phyloP scores from a whole-genome alignment of 2,113 vertebrate species.

The Gasterosteus nipponicus region DNA sequence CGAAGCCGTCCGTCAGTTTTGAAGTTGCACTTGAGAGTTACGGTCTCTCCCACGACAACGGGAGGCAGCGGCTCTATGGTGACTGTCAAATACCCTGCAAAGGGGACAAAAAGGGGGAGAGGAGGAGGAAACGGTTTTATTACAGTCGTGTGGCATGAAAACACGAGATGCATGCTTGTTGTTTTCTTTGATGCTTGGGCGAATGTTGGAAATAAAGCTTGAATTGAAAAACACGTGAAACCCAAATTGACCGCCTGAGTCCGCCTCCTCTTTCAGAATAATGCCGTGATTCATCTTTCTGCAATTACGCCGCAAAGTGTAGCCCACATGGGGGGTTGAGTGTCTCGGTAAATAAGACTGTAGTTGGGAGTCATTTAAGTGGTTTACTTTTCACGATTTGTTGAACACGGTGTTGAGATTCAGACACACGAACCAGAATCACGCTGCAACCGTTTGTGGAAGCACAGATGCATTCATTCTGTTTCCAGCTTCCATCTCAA shows the following conservation, averaged over 20 bases:
- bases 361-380: too few relatives aligned
- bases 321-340: not conserved
- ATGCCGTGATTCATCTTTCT: constrained; percentile 14
- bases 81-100: constrained; percentile 93
- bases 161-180: not conserved
- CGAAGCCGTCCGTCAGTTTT: constrained; percentile 97
- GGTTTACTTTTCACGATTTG: not conserved
- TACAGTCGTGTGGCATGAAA: not conserved
- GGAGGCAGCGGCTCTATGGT: constrained; percentile 96
- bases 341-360: not conserved
- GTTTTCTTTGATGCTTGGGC: not conserved
- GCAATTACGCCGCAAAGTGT: constrained; percentile 9
- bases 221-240: constrained; percentile 2
- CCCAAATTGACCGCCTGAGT: not conserved
- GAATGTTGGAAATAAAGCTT: not conserved
- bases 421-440: constrained; percentile 13
- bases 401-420: not conserved
- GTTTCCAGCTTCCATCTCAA: too few relatives aligned
- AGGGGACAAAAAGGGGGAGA: constrained; percentile 1
- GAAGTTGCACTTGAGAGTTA: constrained; percentile 99
- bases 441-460: not conserved
- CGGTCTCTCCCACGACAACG: constrained; percentile 95
- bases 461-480: not conserved
- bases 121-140: not conserved
- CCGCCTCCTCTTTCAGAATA: not conserved